Evolutionary conservation across 2,797 vertebrate species (phyloP), one percentile per base, ranked within the genome.

Genomic region (Scolopax bukidnonensis): DNA sequence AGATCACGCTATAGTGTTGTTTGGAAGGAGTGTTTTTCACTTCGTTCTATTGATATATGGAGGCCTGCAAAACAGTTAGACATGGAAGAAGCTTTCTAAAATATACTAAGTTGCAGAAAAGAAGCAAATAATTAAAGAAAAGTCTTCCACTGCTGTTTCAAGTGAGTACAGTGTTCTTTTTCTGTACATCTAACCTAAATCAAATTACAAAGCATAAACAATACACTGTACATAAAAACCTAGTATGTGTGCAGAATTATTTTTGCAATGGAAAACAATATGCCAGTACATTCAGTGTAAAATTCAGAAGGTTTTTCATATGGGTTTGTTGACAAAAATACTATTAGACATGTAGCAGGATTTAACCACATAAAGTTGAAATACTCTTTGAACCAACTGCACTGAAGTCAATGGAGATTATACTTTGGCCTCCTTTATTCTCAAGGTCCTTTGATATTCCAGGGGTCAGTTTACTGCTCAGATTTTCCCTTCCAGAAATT

Each of bases 11-110:
- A 56, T 18, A 75, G 11, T 61, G 30, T 9, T 68, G 7, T 79
- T 92, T 69, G 32, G 65, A 95, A 91, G 40, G 48, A 86, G 45
- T 48, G 21, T 67, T 91, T 94, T 88, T 65, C 51, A 8, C 65
- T 70, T 73, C 10, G 36, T 91, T 74, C 54, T 77, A 60, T 78
- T 94, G 87, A 93, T 90, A 82, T 95, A 88, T n/a, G 36, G 71
- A 78, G 80, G 53, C 36, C 28, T 4, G 0, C 59, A 92, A 94
- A 90, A 51, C 1, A 2, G 61, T 91, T 87, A 51, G 90, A 75
- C 36, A 51, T 57, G 17, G 40, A 69, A 79, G 53, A 92, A 77
- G 33, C 27, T 80, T 94, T 92, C 43, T 87, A 79, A 36, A 33
- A 54, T 30, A 74, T 16, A 71, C 61, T 28, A 68, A 64, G 27